A percentile compares a stretch with the other conserved stretches of the same genome.
Evolutionary conservation across 2,797 vertebrate species (phyloP).

Genomic region (Mareca penelope): DNA sequence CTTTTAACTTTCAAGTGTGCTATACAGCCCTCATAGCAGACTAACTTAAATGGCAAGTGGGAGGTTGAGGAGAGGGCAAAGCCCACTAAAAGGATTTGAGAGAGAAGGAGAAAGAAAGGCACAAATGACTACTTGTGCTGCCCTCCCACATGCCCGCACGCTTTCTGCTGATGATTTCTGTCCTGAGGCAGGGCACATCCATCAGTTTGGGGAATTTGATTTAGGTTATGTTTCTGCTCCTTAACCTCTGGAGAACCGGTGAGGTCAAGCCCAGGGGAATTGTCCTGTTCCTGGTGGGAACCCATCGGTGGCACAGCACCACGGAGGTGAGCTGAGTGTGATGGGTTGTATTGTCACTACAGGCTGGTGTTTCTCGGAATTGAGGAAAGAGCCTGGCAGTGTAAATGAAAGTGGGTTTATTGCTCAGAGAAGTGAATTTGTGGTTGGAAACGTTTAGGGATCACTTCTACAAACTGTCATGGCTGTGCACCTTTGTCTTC

Average conservation of each 20-base stretch:
- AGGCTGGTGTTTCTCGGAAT: neutral
- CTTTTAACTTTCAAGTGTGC: neutral
- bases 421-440: neutral
- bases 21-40: too few species aligned
- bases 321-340: neutral
- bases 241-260: neutral
- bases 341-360: neutral
- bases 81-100: neutral
- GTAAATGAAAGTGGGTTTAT: neutral
- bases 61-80: neutral
- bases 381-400: neutral
- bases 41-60: neutral
- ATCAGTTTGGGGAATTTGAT: neutral
- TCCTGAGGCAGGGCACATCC: neutral
- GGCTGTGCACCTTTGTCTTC: neutral
- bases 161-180: neutral
- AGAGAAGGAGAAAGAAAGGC: neutral
- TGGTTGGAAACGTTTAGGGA: neutral
- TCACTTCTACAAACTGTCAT: too few species aligned
- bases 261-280: neutral
- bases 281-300: neutral
- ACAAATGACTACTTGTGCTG: neutral
- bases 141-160: fast-evolving
- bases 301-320: neutral
- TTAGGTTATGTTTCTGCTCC: neutral